Evolutionary conservation across 2,113 vertebrate genomes (phyloP), one percentile per base, ranked within the genome.

Genomic region (Megaceryle maxima): DNA sequence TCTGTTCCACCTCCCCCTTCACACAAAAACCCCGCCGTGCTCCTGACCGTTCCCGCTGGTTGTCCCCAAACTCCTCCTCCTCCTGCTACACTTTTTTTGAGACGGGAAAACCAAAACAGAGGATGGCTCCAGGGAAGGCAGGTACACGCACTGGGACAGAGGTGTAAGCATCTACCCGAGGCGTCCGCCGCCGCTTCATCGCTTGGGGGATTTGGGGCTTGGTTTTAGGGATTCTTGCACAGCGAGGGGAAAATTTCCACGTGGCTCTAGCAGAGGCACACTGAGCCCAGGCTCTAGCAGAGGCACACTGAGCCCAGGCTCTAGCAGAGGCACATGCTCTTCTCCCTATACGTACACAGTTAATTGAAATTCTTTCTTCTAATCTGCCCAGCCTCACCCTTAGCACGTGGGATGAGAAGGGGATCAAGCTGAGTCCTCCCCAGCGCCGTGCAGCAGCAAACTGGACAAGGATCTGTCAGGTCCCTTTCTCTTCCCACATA

Each of bases 91-190:
- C 28, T 48, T 25, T 22, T 22, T 33, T 4, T 3, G 13, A 37
- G 26, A 17, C 0, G 10, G 43, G 26, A 17, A 77, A 53, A 53
- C 37, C 78, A 22, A 59, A 72, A 8, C 31, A 44, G 56, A 46
- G 15, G 62, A 22, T 13, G 5, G 35, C 48, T 51, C 35, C 66
- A 8, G 73, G 59, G 39, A 69, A 51, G 19, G 41, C 2, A 17
- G 20, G 25, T 26, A 4, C 4, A 28, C 24, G 1, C 26, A 1
- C 28, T 21, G 0, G 8, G 10, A 18, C 0, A 17, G 10, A 12
- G 1, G 8, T 1, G 9, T 4, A 13, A 51, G 13, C 6, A 9
- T 1, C 11, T 1, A 6, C 56, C 16, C 72, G 1, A 9, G 51
- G 31, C 8, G 13, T 0, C 8, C 0, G 3, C 9, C 1, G 37